phyloP scores from a whole-genome alignment of 2,888 invertebrate species.

The Phyto melanocephala region DNA sequence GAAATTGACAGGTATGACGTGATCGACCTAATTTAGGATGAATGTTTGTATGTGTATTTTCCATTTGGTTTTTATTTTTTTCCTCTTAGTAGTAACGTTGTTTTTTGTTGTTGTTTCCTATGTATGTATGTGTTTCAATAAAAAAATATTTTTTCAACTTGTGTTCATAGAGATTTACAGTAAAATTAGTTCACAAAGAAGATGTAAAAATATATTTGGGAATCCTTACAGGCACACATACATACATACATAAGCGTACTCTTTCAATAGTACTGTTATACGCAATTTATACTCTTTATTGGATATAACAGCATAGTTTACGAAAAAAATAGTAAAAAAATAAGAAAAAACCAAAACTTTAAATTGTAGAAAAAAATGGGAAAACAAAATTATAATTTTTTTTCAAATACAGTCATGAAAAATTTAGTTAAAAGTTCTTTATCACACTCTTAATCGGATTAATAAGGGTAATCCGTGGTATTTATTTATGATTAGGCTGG shows the following conservation, averaged over 20 bases:
- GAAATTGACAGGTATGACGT: constrained; percentile 54
- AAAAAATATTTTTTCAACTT: background rate
- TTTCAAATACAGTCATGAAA: background rate
- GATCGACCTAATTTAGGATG: constrained; percentile 57
- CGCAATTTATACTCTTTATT: constrained; percentile 20
- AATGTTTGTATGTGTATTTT: constrained; percentile 7
- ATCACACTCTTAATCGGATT: too few relatives aligned
- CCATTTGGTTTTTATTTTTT: constrained; percentile 13
- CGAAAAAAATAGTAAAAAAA: background rate
- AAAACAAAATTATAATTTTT: background rate
- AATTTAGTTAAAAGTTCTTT: too few relatives aligned
- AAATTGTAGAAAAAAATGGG: background rate
- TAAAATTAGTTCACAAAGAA: constrained; percentile 6
- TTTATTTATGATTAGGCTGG: too few relatives aligned
- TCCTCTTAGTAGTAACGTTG: background rate
- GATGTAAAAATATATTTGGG: background rate
- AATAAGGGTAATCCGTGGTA: too few relatives aligned
- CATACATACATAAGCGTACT: background rate
- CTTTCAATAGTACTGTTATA: constrained; percentile 6
- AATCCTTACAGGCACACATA: background rate
- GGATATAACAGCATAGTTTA: background rate
- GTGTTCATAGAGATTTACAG: constrained; percentile 9
- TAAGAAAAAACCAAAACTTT: background rate
- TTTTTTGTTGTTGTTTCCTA: constrained; percentile 17
- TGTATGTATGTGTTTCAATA: constrained; percentile 3